These are phyloP conservation scores for Gobiocypris rarus DNA, from an alignment of 2,113 vertebrate genomes.

Conservation along the genomic window DNA sequence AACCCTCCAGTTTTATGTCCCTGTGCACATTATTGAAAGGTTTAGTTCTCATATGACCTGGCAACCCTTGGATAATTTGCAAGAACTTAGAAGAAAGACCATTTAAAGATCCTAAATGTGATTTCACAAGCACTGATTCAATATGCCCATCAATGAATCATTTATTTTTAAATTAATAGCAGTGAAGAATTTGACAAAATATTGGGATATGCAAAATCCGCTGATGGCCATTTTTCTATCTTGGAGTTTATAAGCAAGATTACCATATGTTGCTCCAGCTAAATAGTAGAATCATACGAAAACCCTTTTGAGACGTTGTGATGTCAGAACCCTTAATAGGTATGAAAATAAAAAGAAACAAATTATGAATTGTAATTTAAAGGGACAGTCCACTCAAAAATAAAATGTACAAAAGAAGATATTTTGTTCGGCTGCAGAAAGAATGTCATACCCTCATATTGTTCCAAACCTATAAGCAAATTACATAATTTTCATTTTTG, in stretches of 20 bases:
- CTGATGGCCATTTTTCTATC: background rate
- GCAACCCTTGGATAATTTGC: background rate
- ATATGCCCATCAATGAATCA: background rate
- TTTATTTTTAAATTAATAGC: background rate
- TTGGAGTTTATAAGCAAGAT: background rate
- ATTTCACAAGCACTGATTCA: background rate
- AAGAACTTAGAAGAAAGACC: background rate
- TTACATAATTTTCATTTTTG: too few species aligned
- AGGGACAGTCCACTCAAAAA: too few species aligned
- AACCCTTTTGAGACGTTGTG: background rate
- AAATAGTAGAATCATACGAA: background rate
- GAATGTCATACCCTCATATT: too few species aligned
- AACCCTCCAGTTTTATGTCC: constrained; percentile 1
- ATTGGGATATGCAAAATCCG: background rate
- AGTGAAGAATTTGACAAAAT: background rate
- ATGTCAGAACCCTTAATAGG: background rate
- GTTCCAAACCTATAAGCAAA: too few species aligned
- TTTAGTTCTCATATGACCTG: background rate
- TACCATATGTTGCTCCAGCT: background rate
- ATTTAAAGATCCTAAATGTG: constrained; percentile 14
- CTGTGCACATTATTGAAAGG: constrained; percentile 3
- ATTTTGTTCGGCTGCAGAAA: too few species aligned
- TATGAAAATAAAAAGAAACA: background rate
- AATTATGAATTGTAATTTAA: background rate
- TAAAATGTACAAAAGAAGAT: too few species aligned